phyloP scores from a whole-genome alignment of 2,888 invertebrate species.

The Elegia similella region DNA sequence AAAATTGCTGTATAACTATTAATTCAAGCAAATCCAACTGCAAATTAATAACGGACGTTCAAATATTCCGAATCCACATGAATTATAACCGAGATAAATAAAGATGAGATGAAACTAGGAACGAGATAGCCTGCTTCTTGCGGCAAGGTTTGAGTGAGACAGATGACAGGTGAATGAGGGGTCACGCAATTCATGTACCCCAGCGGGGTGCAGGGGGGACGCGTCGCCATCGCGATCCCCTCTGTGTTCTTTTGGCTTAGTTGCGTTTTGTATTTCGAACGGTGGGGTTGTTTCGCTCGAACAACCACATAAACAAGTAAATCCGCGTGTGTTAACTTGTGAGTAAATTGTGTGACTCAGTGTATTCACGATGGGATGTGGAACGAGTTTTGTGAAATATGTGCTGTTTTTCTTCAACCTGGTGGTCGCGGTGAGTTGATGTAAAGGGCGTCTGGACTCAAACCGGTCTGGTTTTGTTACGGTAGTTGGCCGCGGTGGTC shows the following conservation, averaged over 20 bases:
- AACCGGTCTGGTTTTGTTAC: conserved; percentile 70
- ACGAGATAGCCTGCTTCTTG: conserved; percentile 30
- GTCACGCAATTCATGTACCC: conserved; percentile 55
- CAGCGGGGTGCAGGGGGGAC: conserved; percentile 38
- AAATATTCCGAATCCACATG: conserved; percentile 21
- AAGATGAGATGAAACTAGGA: conserved; percentile 55
- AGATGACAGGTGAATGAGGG: conserved; percentile 65
- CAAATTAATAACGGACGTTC: not conserved
- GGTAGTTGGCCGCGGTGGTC: conserved; percentile 55
- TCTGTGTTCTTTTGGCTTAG: conserved; percentile 49
- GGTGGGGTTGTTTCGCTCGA: conserved; percentile 35
- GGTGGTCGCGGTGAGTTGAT: conserved; percentile 87
- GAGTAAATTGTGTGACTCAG: conserved; percentile 64
- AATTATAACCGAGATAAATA: conserved; percentile 28
- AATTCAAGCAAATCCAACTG: no score
- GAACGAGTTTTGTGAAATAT: conserved; percentile 90
- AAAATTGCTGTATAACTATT: no score
- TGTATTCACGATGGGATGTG: conserved; percentile 84
- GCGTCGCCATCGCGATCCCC: conserved; percentile 67
- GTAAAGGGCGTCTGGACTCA: conserved; percentile 39
- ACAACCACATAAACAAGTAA: conserved; percentile 45
- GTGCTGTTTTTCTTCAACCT: conserved; percentile 91
- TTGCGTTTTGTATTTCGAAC: conserved; percentile 53
- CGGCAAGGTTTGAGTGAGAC: conserved; percentile 48
- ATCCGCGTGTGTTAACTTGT: conserved; percentile 65